Evolutionary conservation across 2,888 invertebrate species (phyloP), one percentile per base, ranked within the genome.

Genomic region (Onthophagus sagittarius): DNA sequence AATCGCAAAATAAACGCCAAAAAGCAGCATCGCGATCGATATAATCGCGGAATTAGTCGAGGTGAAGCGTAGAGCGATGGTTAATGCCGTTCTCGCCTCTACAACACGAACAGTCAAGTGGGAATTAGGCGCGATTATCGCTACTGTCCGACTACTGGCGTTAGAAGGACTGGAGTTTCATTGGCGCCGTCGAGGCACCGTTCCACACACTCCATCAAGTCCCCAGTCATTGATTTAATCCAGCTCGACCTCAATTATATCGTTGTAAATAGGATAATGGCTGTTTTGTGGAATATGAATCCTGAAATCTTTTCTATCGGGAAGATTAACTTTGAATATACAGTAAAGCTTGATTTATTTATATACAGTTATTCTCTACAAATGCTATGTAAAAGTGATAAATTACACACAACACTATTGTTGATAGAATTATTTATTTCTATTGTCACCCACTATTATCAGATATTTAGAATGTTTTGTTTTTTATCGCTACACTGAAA

Each of bases 41-140:
- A 67, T 67, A 67, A 67, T 67, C 15, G 67, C n/a, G 67, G 67
- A 67, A 67, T 67, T 67, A 67, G 31, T 32, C n/a, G 32, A n/a
- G 15, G 67, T 31, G 7, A 7, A 15, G 63, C 67, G 31, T 32
- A 31, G 67, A 23, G 67, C 31, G 67, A 31, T 32, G 23, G 67
- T 32, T 67, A 67, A 67, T 67, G 67, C 67, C 67, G 23, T 31
- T 67, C 69, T 23, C 67, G 65, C 62, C 67, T 73, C 73, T 33
- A 67, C 67, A 32, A 73, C 71, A 71, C 75, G 76, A 79, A 79
- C 80, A 79, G 79, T 79, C 78, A 76, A 80, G 79, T 76, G 79
- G 77, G 80, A 80, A 81, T 81, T 81, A 79, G 79, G 77, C 77
- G 79, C 78, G 79, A 81, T 81, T 81, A 81, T 80, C 80, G 80